Evolutionary conservation across 2,888 invertebrate species (phyloP), one percentile per base, ranked within the genome.

Genomic region (Synanthedon vespiformis): DNA sequence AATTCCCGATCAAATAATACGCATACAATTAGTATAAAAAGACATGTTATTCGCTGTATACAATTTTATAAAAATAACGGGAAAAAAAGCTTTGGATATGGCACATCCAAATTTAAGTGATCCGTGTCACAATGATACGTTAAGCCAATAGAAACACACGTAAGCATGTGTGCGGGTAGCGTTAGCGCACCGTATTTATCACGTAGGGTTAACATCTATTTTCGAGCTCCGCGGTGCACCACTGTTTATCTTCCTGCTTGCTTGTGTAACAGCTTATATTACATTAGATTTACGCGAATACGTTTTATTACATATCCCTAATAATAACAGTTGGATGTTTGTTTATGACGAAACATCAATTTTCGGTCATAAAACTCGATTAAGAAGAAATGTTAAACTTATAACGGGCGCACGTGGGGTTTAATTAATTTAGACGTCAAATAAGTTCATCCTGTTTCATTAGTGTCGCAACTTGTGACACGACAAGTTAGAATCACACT

Each of bases 241-340:
- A 55, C 60, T 74, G 74, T 74, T 76, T 72, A 74, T 72, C 72
- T 81, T 80, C 74, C 78, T 70, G 66, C 68, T 78, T 70, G 66
- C 68, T 74, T 75, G 72, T 69, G 75, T 63, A 77, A 75, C 64
- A 48, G 22, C n/a, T 34, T 12, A 27, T 50, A 10, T 34, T 34
- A 34, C 34, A 34, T 34, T 34, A 34, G 10, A 34, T 34, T 34
- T 34, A 34, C 34, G 34, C 34, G 34, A 34, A 34, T 11, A 51
- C 27, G 48, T 51, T 48, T 51, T 40, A 51, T 41, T 34, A 34
- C 34, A 34, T 34, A 34, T 34, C 34, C 34, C 34, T 34, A 34
- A 34, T 34, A 34, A 34, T 34, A 34, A 34, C 34, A 10, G 34
- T 34, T 10, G 22, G 22, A 34, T 34, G 34, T 34, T 34, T 34